These are phyloP conservation scores for Carduelis carduelis DNA, from an alignment of 2,797 vertebrate genomes.

Conservation along the genomic window DNA sequence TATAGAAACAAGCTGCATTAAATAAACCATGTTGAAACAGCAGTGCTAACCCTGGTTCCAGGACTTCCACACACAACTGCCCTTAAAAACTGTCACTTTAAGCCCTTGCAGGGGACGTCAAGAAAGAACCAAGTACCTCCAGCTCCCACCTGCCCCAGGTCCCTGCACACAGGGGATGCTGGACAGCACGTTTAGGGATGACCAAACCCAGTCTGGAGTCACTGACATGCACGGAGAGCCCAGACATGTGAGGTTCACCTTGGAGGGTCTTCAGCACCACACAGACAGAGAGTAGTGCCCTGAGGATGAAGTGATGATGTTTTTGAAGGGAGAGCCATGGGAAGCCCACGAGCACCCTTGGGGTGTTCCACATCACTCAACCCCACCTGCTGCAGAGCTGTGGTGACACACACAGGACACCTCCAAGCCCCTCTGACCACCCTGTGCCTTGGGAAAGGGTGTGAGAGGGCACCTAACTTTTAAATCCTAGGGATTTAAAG, in stretches of 20 bases:
- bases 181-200: not conserved
- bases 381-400: not conserved
- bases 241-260: not conserved
- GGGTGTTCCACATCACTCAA: not conserved
- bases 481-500: not conserved
- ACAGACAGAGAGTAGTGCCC: not conserved
- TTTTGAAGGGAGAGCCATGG: not conserved
- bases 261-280: fast-evolving
- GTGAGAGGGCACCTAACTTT: not conserved
- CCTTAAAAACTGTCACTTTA: not conserved
- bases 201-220: not conserved
- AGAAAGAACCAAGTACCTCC: not conserved
- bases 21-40: not conserved
- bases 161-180: not conserved
- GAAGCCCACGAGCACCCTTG: not conserved
- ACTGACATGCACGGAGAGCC: not conserved
- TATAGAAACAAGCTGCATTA: not conserved
- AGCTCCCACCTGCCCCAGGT: not conserved
- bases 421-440: not conserved
- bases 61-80: not conserved
- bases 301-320: not conserved
- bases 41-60: not conserved
- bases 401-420: not conserved
- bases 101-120: not conserved
- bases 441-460: not conserved